Percentiles rank a stretch among this genome's conserved stretches.
phyloP scores from a whole-genome alignment of 2,888 invertebrate genomes.

The Meiosimyza decipiens region DNA sequence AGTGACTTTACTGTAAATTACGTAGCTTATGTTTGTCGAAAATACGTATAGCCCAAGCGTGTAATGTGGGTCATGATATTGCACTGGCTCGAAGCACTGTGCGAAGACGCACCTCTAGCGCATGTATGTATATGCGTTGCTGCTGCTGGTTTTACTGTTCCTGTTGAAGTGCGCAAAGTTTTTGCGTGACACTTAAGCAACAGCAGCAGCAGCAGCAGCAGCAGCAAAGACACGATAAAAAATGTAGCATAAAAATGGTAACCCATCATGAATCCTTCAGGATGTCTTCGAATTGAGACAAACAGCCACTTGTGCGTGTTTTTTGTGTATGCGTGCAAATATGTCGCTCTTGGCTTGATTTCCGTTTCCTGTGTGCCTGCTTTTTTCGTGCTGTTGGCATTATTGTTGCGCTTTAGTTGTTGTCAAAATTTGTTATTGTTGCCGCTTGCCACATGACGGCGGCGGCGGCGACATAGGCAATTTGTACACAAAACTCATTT shows the following conservation, averaged over 20 bases:
- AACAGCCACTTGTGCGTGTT: not conserved
- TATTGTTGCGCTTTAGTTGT: not conserved
- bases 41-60: too few relatives aligned
- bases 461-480: conserved; percentile 19
- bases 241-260: not conserved
- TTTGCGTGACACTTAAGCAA: conserved; percentile 12
- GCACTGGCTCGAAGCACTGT: too few relatives aligned
- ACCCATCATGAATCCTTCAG: conserved; percentile 6
- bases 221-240: not conserved
- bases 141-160: not conserved
- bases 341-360: conserved; percentile 1
- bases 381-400: conserved; percentile 27
- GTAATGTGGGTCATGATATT: too few relatives aligned
- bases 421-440: conserved; percentile 30
- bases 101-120: too few relatives aligned
- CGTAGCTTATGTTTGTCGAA: too few relatives aligned
- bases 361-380: conserved; percentile 26
- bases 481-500: conserved; percentile 19
- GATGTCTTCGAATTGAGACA: conserved; percentile 12
- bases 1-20: too few relatives aligned
- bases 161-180: conserved; percentile 17
- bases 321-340: not conserved
- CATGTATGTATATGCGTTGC: not conserved
- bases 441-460: not conserved
- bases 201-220: not conserved